Base-by-base conservation (phyloP, 2,113 vertebrate genomes). In the Ceyx cyanopectus region DNA sequence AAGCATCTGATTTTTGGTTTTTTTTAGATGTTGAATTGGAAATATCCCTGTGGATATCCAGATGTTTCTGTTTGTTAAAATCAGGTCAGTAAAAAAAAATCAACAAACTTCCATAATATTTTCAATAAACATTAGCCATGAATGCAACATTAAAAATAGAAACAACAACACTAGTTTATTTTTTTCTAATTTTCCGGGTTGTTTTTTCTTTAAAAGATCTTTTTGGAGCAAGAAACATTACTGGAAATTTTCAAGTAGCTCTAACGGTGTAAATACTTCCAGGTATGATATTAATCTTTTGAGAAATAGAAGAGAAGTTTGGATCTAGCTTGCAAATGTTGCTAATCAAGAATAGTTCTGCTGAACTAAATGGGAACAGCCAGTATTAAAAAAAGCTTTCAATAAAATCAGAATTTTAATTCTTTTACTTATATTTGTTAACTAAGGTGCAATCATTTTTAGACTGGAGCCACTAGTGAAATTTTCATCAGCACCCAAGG, bases 41-140 rank as follows among this genome's bases (percentile, higher is more conserved):
- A 88, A 70, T 77, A 92, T 41, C 80, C 67, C 54, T 72, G 62
- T n/a, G 45, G 70, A 87, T 87, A 87, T 73, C 43, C 79, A 89
- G 86, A 75, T 81, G 67, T 81, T 87, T 61, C 56, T 62, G 37
- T 67, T 72, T 60, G 10, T 50, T 87, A 84, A 81, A 89, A 91
- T 76, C 46, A 82, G 58, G 62, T 89, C 45, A 89, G 24, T 19
- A 73, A 87, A 83, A 15, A 65, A 58, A 83, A 81, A 23, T 76
- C 24, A 54, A 58, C 2, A 50, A 50, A 50, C 17, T 23, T 16
- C n/a, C 9, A 19, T 34, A 51, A 46, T 70, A 63, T 58, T 88
- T 81, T 62, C 37, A 61, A 32, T 63, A 85, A 73, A 60, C 6
- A 27, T 69, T 43, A 60, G 30, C 1, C 17, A 20, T 60, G 12